phyloP scores from a whole-genome alignment of 1,140 invertebrate species.

The Steinernema khuongi region DNA sequence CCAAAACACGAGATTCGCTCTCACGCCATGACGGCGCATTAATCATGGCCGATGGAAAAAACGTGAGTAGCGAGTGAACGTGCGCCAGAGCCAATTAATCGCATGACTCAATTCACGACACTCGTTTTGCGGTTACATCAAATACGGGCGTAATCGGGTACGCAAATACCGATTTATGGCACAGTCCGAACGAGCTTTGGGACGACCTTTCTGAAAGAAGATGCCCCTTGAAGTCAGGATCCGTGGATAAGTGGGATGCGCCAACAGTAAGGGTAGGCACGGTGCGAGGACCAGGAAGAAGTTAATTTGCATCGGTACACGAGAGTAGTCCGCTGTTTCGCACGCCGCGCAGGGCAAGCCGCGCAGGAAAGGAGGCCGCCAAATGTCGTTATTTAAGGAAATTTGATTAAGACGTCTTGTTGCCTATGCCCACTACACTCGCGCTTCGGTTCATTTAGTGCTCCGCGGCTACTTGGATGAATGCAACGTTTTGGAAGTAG shows the following conservation, averaged over 20 bases:
- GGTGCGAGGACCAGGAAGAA: not conserved
- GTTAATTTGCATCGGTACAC: not conserved
- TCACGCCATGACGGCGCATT: not conserved
- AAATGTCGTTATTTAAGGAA: conserved; percentile 11
- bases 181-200: not conserved
- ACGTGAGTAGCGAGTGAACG: not conserved
- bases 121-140: not conserved
- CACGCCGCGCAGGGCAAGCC: not conserved
- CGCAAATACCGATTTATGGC: not conserved
- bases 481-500: not conserved
- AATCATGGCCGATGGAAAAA: not conserved
- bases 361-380: conserved; percentile 3
- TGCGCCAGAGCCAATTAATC: not conserved
- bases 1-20: not conserved
- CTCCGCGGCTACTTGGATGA: not conserved
- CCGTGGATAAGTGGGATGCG: not conserved
- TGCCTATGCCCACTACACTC: conserved; percentile 1
- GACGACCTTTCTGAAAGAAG: not conserved
- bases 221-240: too few species aligned
- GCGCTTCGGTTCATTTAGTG: conserved; percentile 8
- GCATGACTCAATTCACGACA: not conserved
- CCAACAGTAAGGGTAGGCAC: not conserved
- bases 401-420: conserved; percentile 15
- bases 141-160: not conserved
- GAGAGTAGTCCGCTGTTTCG: not conserved